Base-by-base conservation (phyloP, 2,113 vertebrate genomes). In the Nicator chloris region DNA sequence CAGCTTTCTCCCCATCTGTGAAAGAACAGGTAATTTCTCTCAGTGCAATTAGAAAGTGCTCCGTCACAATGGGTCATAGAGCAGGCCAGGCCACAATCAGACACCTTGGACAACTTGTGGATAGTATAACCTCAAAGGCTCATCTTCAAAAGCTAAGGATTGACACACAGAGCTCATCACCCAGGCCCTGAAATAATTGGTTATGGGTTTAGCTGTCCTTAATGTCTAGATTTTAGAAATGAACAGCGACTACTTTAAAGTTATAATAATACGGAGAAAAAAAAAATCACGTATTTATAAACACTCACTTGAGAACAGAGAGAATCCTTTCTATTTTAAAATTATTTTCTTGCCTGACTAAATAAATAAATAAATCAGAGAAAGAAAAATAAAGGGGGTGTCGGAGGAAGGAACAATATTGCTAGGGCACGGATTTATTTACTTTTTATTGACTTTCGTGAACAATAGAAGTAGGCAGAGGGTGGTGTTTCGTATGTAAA, bases 41-140 rank as follows among this genome's bases (percentile, higher is more conserved):
- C 79, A 93, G 33, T 39, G 76, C 77, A 95, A 97, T 93, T 97
- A 93, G 93, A 97, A 98, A 96, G 95, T 98, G 98, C 98, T 98
- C 98, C 98, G 92, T 98, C 98, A 98, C 98, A 98, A 98, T 98
- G 98, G 98, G 98, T 97, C 93, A 51, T 77, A 95, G 97, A 96
- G 98, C 98, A 97, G 91, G 89, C 97, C 96, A 95, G 95, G 93
- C 98, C 96, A 95, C 96, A 97, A 82, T 92, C 96, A 95, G 91
- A 97, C 97, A 98, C 97, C 98, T 98, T 98, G 96, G 97, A 98
- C 96, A 75, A 90, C 40, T 66, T 65, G 82, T 92, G 82, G 94
- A 96, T 97, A 97, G 82, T 88, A 97, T 96, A 97, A 97, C 98
- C 97, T 95, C 98, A 98, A 98, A 98, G 98, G 98, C 96, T 94